Conservation (phyloP, 2,888 invertebrate genomes). For the Drosophila paracracens region DNA sequence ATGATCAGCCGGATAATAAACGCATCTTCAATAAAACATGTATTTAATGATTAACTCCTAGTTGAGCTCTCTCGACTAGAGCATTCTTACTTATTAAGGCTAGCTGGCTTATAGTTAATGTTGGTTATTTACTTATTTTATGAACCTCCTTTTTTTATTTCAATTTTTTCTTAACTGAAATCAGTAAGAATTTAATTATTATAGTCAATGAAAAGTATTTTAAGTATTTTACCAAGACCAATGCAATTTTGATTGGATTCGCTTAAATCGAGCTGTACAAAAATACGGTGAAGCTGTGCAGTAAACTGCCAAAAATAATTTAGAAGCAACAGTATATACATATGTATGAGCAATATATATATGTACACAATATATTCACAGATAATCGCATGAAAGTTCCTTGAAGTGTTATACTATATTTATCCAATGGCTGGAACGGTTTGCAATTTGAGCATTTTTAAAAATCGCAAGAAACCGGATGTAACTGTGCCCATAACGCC, state of each 20-base stretch:
- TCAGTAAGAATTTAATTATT: background rate
- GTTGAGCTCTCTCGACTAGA: background rate
- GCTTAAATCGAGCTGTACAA: background rate
- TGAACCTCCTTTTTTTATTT: background rate
- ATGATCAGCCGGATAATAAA: background rate
- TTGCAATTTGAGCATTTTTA: too few species aligned
- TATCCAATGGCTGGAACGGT: too few species aligned
- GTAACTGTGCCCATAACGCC: too few species aligned
- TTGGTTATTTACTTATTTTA: background rate
- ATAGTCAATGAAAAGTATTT: background rate
- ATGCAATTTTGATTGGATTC: background rate
- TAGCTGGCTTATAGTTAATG: background rate
- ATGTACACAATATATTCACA: too few species aligned
- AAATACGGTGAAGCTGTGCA: background rate
- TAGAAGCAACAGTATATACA: background rate
- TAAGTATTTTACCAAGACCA: background rate
- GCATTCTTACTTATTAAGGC: background rate
- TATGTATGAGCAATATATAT: too few species aligned
- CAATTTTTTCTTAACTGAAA: background rate
- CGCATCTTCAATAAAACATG: background rate
- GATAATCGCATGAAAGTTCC: too few species aligned
- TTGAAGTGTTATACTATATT: too few species aligned
- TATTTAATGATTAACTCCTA: background rate
- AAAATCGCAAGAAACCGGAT: slow-evolving; percentile 36
- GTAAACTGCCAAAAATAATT: background rate